Base-by-base conservation (phyloP, 2,797 vertebrate genomes). In the Carcharodon carcharias region DNA sequence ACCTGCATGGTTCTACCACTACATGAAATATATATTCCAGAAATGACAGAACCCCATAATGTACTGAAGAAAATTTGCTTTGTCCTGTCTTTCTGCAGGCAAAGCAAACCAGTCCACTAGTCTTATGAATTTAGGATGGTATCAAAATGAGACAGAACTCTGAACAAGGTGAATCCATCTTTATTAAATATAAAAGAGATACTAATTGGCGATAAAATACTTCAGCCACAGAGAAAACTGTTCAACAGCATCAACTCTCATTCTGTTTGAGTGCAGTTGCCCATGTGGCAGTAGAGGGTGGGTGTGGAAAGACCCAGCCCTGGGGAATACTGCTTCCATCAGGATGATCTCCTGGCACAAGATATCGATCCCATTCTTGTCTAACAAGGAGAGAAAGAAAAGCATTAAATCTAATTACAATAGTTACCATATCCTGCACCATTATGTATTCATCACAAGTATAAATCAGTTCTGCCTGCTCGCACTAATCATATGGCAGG, bases 341-440 rank as follows among this genome's bases (percentile, higher is more conserved):
- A 0, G 98, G 98, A 96, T 99, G 98, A 97, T 99, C 98, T 3
- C 97, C 97, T 0, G 98, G 97, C 67, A 98, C 98, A 98, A 99
- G 97, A 97, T 98, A 99, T 88, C 97, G 97, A 97, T 99, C 99
- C 99, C 99, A 99, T 61, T 98, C 98, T 26, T 98, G 98, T 98
- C 99, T 99, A 97, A 96, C 96, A 97, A 91, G 65, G 58, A 61
- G 65, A 65, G 40, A 87, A n/a, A 58, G 2, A 54, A 58, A 65
- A 63, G 63, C 14, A 96, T 71, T 63, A 85, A 85, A 40, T 40
- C 77, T n/a, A 82, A 82, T 40, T 40, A 80, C 35, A 12, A 3
- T 40, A 82, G 18, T 77, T 31, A 89, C 23, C 23, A 54, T 35
- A 58, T 28, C n/a, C 96, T n/a, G 16, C 61, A 67, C 21, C n/a